Evolutionary conservation across 2,797 vertebrate species (phyloP).

Genomic region (Syndactyla subalaris): DNA sequence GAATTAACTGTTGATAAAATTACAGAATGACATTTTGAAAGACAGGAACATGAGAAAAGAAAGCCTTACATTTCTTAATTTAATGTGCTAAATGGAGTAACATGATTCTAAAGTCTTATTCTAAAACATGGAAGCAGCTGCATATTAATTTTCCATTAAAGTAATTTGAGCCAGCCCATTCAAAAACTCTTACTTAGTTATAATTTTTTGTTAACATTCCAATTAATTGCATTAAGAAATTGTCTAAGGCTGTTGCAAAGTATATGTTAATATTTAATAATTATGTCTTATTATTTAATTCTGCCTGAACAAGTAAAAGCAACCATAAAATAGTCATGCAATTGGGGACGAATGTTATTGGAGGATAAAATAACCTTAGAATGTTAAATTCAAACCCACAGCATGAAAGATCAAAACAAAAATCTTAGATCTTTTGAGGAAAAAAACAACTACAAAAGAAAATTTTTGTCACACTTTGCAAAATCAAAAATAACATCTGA

Average conservation of each 20-base stretch:
- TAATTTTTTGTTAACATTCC: background rate
- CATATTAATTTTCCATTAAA: background rate
- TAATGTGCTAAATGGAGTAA: background rate
- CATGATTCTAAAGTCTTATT: background rate
- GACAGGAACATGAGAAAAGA: background rate
- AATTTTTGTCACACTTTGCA: background rate
- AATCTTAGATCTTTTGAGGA: fast-evolving
- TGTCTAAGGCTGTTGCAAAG: background rate
- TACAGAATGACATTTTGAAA: background rate
- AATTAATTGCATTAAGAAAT: background rate
- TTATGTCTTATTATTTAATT: background rate
- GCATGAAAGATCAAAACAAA: background rate
- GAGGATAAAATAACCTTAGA: background rate
- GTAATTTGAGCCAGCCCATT: background rate
- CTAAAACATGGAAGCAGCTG: background rate
- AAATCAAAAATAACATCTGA: background rate
- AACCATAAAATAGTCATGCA: background rate
- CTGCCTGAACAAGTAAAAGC: background rate
- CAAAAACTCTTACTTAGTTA: background rate
- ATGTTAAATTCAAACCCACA: background rate
- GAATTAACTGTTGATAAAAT: background rate
- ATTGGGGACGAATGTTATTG: background rate
- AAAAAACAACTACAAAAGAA: background rate
- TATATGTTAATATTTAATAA: background rate
- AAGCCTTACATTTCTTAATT: background rate